These are phyloP conservation scores for Bimastos eiseni DNA, from an alignment of 2,888 invertebrate genomes.

Conservation along the genomic window DNA sequence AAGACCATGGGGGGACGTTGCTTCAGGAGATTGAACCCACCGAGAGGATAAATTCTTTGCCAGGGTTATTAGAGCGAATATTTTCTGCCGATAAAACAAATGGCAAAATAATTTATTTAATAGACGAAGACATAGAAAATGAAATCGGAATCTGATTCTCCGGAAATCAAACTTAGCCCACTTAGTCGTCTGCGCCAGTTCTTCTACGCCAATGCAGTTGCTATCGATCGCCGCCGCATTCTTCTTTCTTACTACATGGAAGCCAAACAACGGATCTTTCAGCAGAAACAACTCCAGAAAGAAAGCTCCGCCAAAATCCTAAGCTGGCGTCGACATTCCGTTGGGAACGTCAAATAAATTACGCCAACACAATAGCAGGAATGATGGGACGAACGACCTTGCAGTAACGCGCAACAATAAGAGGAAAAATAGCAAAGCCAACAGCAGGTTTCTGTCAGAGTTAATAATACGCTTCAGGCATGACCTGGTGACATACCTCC, in stretches of 20 bases:
- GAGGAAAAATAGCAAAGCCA: neutral
- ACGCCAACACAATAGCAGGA: neutral
- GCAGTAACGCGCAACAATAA: neutral
- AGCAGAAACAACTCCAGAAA: neutral
- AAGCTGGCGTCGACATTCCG: neutral
- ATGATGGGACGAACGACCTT: neutral
- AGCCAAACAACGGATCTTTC: neutral
- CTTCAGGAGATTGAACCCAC: too few relatives aligned
- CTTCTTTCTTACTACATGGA: neutral
- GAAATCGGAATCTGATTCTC: too few relatives aligned
- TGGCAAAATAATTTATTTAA: too few relatives aligned
- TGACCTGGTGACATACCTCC: neutral
- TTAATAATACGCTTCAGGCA: neutral
- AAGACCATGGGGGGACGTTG: too few relatives aligned
- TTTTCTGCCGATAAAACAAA: too few relatives aligned
- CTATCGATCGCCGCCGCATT: too few relatives aligned
- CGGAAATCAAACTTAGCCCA: too few relatives aligned
- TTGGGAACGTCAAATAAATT: neutral
- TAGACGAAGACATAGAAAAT: too few relatives aligned
- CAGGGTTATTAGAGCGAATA: too few relatives aligned
- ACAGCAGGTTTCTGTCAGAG: neutral
- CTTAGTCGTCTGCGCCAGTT: too few relatives aligned
- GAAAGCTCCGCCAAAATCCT: neutral
- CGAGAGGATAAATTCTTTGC: too few relatives aligned
- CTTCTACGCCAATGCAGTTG: too few relatives aligned